Evolutionary conservation across 2,797 vertebrate species (phyloP).

Genomic region (Sparidentex hasta): DNA sequence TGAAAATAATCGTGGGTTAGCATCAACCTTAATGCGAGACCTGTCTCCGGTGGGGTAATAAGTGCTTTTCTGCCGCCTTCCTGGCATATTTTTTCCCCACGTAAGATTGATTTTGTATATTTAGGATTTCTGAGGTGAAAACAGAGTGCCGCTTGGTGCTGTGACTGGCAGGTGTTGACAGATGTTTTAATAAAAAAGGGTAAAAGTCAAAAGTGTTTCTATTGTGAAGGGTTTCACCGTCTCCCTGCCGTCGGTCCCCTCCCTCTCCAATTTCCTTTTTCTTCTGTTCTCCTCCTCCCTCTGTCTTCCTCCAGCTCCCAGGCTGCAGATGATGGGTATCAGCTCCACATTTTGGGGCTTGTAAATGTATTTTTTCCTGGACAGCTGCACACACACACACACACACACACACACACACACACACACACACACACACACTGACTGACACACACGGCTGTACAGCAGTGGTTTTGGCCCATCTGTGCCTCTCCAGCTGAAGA

Average conservation of each 20-base stretch:
- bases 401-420: constrained; percentile 8
- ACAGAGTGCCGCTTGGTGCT: neutral
- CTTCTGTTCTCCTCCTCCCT: neutral
- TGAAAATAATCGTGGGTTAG: too few species aligned
- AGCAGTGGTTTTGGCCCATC: constrained; percentile 25
- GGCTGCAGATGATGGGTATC: constrained; percentile 50
- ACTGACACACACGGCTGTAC: neutral
- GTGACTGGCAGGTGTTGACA: constrained; percentile 15
- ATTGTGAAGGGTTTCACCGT: neutral
- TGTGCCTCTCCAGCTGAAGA: constrained; percentile 45
- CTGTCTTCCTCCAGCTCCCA: neutral
- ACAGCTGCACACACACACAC: constrained; percentile 26
- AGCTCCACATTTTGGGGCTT: constrained; percentile 40
- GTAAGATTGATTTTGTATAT: neutral
- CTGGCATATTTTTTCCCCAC: neutral
- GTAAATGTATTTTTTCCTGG: constrained; percentile 38
- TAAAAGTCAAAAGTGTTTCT: constrained; percentile 20
- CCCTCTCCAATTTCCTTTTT: neutral
- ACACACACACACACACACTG: neutral
- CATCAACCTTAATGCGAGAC: too few species aligned
- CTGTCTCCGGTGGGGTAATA: neutral
- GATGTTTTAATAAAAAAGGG: constrained; percentile 10
- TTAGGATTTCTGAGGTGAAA: neutral
- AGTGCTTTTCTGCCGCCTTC: too few species aligned
- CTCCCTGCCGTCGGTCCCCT: neutral